These are phyloP conservation scores for Burhinus bistriatus DNA, from an alignment of 2,113 vertebrate genomes.

Conservation along the genomic window DNA sequence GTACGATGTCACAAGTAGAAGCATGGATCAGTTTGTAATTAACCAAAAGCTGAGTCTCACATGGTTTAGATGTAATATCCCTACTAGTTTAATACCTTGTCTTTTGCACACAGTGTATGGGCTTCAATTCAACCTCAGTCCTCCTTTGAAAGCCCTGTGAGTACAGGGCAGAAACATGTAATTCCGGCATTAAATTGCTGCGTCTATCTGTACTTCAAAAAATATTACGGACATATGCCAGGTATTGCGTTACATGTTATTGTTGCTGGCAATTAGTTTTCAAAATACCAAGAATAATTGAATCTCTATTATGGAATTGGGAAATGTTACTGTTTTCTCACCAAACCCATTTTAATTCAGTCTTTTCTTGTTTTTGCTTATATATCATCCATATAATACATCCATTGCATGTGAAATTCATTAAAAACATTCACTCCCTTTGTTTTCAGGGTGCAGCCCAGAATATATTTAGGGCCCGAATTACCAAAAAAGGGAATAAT, in stretches of 20 bases:
- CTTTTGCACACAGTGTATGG: not conserved
- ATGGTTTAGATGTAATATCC: not conserved
- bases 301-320: not conserved
- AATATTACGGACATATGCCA: not conserved
- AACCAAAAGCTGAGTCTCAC: not conserved
- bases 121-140: not conserved
- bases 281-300: not conserved
- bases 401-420: constrained; percentile 59
- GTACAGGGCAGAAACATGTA: not conserved
- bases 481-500: constrained; percentile 66
- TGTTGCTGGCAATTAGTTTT: not conserved
- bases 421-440: constrained; percentile 68
- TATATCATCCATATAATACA: constrained; percentile 44
- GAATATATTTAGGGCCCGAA: constrained; percentile 65
- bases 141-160: not conserved
- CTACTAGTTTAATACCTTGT: not conserved
- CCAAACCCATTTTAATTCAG: constrained; percentile 12
- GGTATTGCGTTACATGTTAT: not conserved
- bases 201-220: not conserved
- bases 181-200: not conserved
- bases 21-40: constrained; percentile 10
- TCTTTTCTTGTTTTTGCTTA: constrained; percentile 25
- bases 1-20: not conserved
- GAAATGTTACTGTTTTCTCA: constrained; percentile 33
- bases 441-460: constrained; percentile 67